Conservation (phyloP, 2,113 vertebrate species). For the Paramormyrops kingsleyae region DNA sequence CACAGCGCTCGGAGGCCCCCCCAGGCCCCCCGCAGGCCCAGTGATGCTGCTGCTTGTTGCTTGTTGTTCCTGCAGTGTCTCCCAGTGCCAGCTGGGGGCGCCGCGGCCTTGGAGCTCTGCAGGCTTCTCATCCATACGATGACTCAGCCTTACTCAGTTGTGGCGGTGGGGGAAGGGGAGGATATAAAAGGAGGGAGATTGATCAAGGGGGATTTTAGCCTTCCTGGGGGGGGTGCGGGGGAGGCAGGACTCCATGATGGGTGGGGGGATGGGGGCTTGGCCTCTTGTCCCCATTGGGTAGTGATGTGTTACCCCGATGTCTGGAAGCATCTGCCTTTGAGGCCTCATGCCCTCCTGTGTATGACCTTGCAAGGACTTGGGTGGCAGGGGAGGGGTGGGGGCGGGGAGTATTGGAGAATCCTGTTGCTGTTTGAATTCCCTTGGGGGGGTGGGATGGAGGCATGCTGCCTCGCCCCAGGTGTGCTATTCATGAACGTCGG, state of each 20-base stretch:
- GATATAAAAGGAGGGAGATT: not conserved
- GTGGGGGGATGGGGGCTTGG: not conserved
- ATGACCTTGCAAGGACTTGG: not conserved
- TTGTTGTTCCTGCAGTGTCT: not conserved
- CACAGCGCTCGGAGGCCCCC: not conserved
- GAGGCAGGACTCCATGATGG: not conserved
- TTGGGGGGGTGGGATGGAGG: slow-evolving; percentile 28
- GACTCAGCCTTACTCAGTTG: not conserved
- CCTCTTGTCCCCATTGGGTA: not conserved
- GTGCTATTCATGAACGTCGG: slow-evolving; percentile 53
- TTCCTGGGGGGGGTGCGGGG: not conserved
- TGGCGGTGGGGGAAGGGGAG: not conserved
- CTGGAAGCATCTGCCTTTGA: not conserved
- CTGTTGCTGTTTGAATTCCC: slow-evolving; percentile 50
- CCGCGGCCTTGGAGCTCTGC: not conserved
- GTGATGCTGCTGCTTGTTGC: not conserved
- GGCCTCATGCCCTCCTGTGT: not conserved
- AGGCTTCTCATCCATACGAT: not conserved
- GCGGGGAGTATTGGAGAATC: not conserved
- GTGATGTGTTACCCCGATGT: not conserved
- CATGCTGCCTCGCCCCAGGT: slow-evolving; percentile 48
- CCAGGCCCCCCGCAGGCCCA: not conserved
- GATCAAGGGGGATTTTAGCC: not conserved
- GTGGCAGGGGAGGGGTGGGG: not conserved
- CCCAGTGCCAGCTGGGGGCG: not conserved